Conservation (phyloP, 2,113 vertebrate species). For the Camelus dromedarius region DNA sequence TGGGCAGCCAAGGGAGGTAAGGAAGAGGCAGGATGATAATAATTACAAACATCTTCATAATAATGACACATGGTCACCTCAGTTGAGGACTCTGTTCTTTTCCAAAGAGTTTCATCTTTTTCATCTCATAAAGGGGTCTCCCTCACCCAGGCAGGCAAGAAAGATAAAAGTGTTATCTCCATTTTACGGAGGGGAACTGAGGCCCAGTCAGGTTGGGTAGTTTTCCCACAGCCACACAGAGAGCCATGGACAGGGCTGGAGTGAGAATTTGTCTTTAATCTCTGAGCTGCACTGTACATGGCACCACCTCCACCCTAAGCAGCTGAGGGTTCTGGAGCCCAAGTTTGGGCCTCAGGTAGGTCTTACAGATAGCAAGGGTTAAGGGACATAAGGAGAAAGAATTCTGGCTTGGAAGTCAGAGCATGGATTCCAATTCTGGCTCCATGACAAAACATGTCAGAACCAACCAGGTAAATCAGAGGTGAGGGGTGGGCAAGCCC, state of each 20-base stretch:
- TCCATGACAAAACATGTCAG: neutral
- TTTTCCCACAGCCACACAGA: neutral
- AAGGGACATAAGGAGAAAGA: neutral
- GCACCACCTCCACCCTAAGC: neutral
- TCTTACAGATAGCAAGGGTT: neutral
- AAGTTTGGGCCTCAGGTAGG: neutral
- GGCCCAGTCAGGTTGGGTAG: neutral
- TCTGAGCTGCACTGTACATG: neutral
- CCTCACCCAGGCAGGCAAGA: neutral
- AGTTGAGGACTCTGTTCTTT: constrained; percentile 12
- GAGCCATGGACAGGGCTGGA: neutral
- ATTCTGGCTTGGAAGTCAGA: neutral
- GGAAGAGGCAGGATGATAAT: constrained; percentile 54
- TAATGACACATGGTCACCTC: constrained; percentile 64
- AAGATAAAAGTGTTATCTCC: neutral
- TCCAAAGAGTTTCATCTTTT: constrained; percentile 53
- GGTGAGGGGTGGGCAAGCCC: neutral
- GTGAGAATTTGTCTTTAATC: neutral
- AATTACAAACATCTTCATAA: constrained; percentile 76
- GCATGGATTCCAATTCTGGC: neutral
- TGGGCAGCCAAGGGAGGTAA: constrained; percentile 36
- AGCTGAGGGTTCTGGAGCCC: neutral
- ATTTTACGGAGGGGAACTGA: constrained; percentile 49
- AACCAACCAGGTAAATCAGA: neutral
- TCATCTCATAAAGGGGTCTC: constrained; percentile 51